Evolutionary conservation across 2,888 invertebrate species (phyloP).

Genomic region (Isoperla grammatica): DNA sequence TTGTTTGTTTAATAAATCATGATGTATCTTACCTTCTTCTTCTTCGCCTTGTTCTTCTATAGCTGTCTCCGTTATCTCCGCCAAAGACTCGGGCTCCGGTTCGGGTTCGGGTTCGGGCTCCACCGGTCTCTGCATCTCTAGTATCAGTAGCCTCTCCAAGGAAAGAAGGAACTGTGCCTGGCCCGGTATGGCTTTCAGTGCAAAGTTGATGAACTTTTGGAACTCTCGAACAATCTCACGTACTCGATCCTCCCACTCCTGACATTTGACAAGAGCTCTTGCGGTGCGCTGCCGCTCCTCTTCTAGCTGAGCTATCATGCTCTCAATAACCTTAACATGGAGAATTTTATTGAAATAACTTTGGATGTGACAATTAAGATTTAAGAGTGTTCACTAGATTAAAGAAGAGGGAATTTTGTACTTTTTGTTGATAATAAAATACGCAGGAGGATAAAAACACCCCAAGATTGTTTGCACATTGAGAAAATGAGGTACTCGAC

Average conservation of each 20-base stretch:
- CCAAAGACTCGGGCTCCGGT: no score
- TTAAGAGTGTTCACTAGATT: no score
- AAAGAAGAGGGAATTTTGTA: no score
- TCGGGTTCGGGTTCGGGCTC: neutral
- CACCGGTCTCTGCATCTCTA: constrained; percentile 18
- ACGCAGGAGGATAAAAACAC: no score
- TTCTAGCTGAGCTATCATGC: neutral
- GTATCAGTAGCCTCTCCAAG: constrained; percentile 40
- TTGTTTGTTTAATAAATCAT: no score
- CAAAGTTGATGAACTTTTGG: constrained; percentile 48
- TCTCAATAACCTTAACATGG: neutral
- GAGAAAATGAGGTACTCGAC: no score
- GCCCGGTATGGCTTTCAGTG: constrained; percentile 44
- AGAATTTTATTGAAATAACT: neutral
- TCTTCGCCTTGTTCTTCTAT: no score
- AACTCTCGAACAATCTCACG: constrained; percentile 44
- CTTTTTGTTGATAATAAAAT: no score
- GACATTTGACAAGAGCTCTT: neutral
- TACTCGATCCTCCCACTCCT: constrained; percentile 41
- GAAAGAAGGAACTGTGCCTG: constrained; percentile 47
- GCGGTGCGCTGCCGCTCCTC: neutral
- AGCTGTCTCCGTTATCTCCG: no score
- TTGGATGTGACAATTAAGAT: no score
- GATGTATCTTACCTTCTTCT: no score
- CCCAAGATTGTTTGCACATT: no score